Conservation (phyloP, 2,797 vertebrate genomes). For the Gymnoscopelus microlampas region DNA sequence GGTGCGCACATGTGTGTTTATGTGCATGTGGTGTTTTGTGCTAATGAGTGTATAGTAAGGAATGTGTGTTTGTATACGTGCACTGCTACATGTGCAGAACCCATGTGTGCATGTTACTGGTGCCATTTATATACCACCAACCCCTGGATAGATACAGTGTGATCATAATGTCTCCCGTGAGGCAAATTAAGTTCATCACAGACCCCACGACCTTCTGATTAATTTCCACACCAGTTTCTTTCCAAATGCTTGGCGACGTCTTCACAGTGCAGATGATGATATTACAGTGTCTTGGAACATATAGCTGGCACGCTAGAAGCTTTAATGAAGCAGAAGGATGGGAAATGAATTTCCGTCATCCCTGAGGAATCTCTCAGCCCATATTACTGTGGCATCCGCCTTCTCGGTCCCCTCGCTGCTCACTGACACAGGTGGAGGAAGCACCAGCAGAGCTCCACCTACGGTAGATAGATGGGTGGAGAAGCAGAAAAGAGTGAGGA, state of each 20-base stretch:
- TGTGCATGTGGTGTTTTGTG: too few relatives aligned
- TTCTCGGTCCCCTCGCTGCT: background rate
- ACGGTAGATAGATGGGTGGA: too few relatives aligned
- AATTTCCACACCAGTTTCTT: background rate
- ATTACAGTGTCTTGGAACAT: slow-evolving; percentile 18
- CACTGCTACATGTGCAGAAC: background rate
- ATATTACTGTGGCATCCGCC: slow-evolving; percentile 1
- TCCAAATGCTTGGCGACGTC: background rate
- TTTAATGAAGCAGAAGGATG: slow-evolving; percentile 31
- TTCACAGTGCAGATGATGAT: background rate
- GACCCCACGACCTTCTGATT: background rate
- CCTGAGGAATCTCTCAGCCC: slow-evolving; percentile 8
- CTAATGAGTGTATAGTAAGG: too few relatives aligned
- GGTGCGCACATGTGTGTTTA: too few relatives aligned
- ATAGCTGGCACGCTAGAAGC: slow-evolving; percentile 32
- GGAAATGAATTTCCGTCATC: slow-evolving; percentile 30
- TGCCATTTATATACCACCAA: background rate
- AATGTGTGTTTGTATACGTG: background rate
- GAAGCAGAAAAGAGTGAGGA: too few relatives aligned
- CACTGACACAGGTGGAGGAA: too few relatives aligned
- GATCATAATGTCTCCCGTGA: background rate
- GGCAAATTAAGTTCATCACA: background rate
- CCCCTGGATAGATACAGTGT: background rate
- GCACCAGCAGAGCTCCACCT: too few relatives aligned
- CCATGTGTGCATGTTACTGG: background rate